phyloP scores from a whole-genome alignment of 2,888 invertebrate species.

The Teleiodes luculella region DNA sequence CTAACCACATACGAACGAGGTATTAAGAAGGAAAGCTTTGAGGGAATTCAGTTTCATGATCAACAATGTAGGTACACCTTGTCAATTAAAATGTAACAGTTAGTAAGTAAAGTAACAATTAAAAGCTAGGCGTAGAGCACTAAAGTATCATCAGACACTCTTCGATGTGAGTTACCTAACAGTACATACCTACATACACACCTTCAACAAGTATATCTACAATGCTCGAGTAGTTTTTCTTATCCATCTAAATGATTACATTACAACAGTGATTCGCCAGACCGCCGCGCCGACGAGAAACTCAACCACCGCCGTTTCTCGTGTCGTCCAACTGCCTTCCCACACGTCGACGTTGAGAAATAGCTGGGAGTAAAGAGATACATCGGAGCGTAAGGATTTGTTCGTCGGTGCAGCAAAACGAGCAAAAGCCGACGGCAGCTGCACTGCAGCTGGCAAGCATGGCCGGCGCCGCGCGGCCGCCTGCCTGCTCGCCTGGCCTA shows the following conservation, averaged over 20 bases:
- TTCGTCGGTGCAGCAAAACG: slow-evolving; percentile 56
- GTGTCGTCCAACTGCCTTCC: background rate
- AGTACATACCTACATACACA: no score
- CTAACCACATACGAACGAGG: background rate
- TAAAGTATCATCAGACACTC: no score
- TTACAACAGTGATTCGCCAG: background rate
- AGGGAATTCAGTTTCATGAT: no score
- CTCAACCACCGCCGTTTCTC: background rate
- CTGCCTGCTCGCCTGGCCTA: slow-evolving; percentile 19
- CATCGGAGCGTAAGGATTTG: slow-evolving; percentile 26
- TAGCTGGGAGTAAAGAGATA: slow-evolving; percentile 19
- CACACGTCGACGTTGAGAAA: slow-evolving; percentile 6
- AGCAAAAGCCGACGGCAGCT: slow-evolving; percentile 68
- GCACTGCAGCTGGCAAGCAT: slow-evolving; percentile 62
- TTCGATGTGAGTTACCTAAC: no score
- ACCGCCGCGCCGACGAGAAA: background rate
- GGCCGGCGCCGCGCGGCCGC: slow-evolving; percentile 20
- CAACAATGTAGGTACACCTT: no score
- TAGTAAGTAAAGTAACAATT: no score
- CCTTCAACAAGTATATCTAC: no score
- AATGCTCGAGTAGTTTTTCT: no score
- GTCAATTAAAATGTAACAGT: no score
- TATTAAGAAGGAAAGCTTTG: no score
- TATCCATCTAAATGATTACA: background rate
- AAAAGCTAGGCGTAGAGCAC: no score